Percentiles rank a stretch among this genome's conserved stretches.
Evolutionary conservation across 2,888 invertebrate species (phyloP).

Genomic region (Caenorhabditis auriculariae): DNA sequence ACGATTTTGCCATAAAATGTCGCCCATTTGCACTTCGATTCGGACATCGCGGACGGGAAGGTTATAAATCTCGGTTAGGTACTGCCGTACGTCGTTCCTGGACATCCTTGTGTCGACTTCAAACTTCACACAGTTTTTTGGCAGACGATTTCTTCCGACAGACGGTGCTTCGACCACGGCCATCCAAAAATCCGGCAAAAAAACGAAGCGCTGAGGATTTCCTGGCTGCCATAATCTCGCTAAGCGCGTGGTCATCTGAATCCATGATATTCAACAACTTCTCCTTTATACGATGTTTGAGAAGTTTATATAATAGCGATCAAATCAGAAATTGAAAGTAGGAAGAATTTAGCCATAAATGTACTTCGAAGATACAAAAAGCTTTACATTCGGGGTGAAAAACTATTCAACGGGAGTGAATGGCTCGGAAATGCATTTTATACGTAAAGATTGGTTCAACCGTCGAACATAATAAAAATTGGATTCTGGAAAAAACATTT

Average conservation of each 20-base stretch:
- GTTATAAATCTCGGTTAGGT: slow-evolving; percentile 91
- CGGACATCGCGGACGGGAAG: slow-evolving; percentile 78
- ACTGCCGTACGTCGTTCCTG: slow-evolving; percentile 82
- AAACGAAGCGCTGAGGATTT: slow-evolving; percentile 88
- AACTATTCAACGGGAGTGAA: too few species aligned
- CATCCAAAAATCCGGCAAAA: slow-evolving; percentile 96
- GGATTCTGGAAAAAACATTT: too few species aligned
- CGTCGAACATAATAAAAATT: too few species aligned
- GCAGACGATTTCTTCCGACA: slow-evolving; percentile 68
- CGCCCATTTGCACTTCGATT: slow-evolving; percentile 67
- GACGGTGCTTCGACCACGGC: slow-evolving; percentile 77
- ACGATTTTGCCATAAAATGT: slow-evolving; percentile 50
- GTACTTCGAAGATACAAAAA: too few species aligned
- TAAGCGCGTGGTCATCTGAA: slow-evolving; percentile 53
- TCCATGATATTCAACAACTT: too few species aligned
- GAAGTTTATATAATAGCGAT: too few species aligned
- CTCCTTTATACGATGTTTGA: too few species aligned
- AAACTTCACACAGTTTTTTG: slow-evolving; percentile 82
- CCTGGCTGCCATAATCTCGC: slow-evolving; percentile 69
- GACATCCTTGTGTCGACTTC: slow-evolving; percentile 75
- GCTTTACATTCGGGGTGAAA: too few species aligned
- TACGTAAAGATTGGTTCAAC: too few species aligned
- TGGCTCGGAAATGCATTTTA: too few species aligned
- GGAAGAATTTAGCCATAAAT: too few species aligned
- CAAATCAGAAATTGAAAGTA: too few species aligned